Conservation (phyloP, 2,113 vertebrate species). For the Acrocephalus arundinaceus region DNA sequence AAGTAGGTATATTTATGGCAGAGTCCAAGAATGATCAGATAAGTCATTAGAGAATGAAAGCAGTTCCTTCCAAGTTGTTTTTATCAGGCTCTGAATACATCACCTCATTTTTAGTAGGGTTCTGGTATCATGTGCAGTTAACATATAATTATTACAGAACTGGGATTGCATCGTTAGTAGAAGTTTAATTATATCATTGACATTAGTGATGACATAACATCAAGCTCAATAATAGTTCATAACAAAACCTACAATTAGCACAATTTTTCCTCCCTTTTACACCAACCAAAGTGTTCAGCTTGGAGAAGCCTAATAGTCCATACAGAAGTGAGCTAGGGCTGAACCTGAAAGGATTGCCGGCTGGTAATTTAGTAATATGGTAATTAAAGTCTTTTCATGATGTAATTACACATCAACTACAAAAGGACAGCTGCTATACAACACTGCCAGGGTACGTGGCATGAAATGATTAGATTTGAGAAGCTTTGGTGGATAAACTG, state of each 20-base stretch:
- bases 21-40: constrained; percentile 22
- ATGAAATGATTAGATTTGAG: constrained; percentile 20
- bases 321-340: constrained; percentile 41
- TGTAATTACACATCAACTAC: constrained; percentile 43
- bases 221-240: constrained; percentile 29
- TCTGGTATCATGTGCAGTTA: constrained; percentile 53
- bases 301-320: constrained; percentile 43
- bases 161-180: constrained; percentile 51
- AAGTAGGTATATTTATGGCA: constrained; percentile 22
- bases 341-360: constrained; percentile 53
- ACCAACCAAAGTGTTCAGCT: constrained; percentile 11
- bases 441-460: constrained; percentile 36
- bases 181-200: constrained; percentile 68
- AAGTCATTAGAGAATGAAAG: neutral
- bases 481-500: constrained; percentile 64
- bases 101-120: constrained; percentile 52
- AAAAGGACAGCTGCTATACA: constrained; percentile 51
- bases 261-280: constrained; percentile 50
- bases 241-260: constrained; percentile 55
- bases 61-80: neutral
- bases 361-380: constrained; percentile 60
- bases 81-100: constrained; percentile 29
- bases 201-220: constrained; percentile 65
- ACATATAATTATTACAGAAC: constrained; percentile 46
- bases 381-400: constrained; percentile 61